Base-by-base conservation (phyloP, 2,113 vertebrate genomes). In the Terrapene triunguis region DNA sequence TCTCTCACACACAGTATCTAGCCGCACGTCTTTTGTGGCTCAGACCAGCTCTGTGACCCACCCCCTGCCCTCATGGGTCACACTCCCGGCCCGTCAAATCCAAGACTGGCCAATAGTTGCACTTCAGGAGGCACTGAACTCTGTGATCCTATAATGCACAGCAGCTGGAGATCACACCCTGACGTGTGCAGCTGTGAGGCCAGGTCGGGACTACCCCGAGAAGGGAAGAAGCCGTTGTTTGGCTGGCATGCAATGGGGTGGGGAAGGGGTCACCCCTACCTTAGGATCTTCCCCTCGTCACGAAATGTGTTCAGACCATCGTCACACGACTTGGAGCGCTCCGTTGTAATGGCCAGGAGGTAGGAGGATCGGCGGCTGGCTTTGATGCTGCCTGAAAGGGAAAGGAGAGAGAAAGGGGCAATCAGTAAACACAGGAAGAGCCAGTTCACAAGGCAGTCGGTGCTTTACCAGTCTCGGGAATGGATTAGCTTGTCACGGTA, bases 241-340 rank as follows among this genome's bases (percentile, higher is more conserved):
- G 38, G 74, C 74, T 47, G 44, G 24, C 11, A 4, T 6, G 5
- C 21, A 25, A 24, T 3, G 51, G 35, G 22, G 22, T 1, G 2
- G 10, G 22, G n/a, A 51, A 44, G 11, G 3, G 27, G 10, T 53
- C 82, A 13, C 21, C 44, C 97, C 96, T 96, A 98, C 98, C 98
- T 97, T 3, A 98, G 97, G 88, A 98, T 92, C 32, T 99, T 98
- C 6, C 99, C 99, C 88, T 99, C 99, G 0, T 99, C 99, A 84
- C 99, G 98, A 97, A 99, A 99, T 0, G 98, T 97, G 89, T 99
- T 99, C 95, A 99, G 99, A 13, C 99, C 99, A 1, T 99, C 99
- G 6, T 99, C 99, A 3, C 99, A 99, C 51, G 99, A 99, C 98
- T 99, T 99, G 97, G 99, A 99, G 97, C 99, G 99, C 96, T 99